Evolutionary conservation across 2,797 vertebrate species (phyloP), one percentile per base, ranked within the genome.

Genomic region (Sebastes glaucus): DNA sequence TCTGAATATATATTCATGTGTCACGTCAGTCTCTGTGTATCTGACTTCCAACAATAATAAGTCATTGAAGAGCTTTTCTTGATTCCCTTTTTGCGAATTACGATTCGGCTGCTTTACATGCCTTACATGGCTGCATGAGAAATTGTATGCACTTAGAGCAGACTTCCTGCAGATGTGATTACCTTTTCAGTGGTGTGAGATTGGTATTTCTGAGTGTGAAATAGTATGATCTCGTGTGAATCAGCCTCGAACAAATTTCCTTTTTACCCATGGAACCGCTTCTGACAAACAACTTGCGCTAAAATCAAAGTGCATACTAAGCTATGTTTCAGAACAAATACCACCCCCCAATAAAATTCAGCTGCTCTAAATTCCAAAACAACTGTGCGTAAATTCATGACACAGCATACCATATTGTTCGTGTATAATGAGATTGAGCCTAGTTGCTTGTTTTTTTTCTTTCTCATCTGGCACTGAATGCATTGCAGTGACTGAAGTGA

Each of bases 141-240:
- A 88, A 88, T 76, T 71, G 60, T 63, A 73, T 72, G 74, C 25
- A 28, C 85, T 86, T 75, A 28, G 77, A 81, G 77, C 65, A 88
- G 84, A 90, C 87, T 88, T 91, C 87, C 82, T 89, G 89, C 85
- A 82, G 87, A 93, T 91, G 89, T 78, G 88, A 91, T 91, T 92
- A 88, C 84, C 85, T 85, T 93, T 90, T 91, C 88, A 92, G 77
- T 61, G 52, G 82, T 82, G 83, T 89, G 74, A 93, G 87, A 93
- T 87, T 88, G 86, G 74, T 87, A 73, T 87, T 90, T 87, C 87
- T 86, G 79, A 86, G 84, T 90, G 89, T 93, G 85, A 90, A 94
- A 92, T 88, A 81, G 78, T 53, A 85, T 77, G 81, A 91, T 89
- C 83, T 86, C 84, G 62, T 86, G 85, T 88, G 88, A 90, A 91